Conservation (phyloP, 2,113 vertebrate species). For the Galbula dea region DNA sequence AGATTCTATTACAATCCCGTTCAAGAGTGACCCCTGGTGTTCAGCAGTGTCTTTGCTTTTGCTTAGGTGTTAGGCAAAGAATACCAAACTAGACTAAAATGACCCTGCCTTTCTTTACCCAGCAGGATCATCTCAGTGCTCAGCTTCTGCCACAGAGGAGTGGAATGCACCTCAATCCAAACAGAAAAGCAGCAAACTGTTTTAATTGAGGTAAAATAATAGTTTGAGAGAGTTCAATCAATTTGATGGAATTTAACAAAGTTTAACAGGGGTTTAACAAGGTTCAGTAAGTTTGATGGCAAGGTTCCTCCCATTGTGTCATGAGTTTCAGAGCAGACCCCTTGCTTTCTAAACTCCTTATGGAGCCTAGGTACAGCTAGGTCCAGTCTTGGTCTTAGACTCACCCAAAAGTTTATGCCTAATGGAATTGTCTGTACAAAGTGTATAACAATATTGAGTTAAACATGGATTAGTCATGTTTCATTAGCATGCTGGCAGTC, state of each 20-base stretch:
- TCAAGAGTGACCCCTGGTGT: conserved; percentile 29
- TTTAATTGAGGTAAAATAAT: background rate
- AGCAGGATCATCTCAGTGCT: background rate
- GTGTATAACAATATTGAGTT: background rate
- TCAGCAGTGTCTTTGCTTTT: background rate
- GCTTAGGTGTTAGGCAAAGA: background rate
- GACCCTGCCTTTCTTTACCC: background rate
- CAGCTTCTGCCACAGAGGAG: background rate
- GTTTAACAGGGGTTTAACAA: background rate
- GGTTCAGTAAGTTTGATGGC: background rate
- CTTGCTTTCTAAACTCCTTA: background rate
- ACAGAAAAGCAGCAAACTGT: background rate
- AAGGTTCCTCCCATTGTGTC: background rate
- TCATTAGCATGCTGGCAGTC: background rate
- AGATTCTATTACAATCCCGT: background rate
- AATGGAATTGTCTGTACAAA: background rate
- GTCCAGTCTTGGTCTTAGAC: background rate
- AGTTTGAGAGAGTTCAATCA: background rate
- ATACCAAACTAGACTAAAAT: background rate
- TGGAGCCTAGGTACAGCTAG: background rate
- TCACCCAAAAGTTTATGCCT: background rate
- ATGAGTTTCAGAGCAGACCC: background rate
- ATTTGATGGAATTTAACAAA: background rate
- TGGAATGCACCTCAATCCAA: background rate
- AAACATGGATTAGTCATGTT: background rate